Evolutionary conservation across 1,140 invertebrate species (phyloP), one percentile per base, ranked within the genome.

Genomic region (Drosophila pallidifrons): DNA sequence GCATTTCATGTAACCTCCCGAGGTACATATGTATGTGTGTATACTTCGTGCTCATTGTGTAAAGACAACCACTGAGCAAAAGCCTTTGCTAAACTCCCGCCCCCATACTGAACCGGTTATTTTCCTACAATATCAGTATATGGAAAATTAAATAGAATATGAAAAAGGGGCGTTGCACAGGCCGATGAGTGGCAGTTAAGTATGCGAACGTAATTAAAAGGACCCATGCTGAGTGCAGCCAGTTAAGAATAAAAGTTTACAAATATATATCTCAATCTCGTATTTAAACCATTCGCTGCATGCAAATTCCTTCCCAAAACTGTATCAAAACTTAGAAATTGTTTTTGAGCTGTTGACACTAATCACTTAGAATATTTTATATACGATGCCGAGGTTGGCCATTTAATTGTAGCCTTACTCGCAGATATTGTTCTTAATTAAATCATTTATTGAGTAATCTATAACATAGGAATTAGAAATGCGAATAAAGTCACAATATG

Each of bases 1-100:
- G 67, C 74, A 81, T 75, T 61, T 57, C 57, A 61, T 43, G 60
- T 30, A 13, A 15, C 30, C 28, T 30, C 47, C 46, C 49, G 67
- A 51, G 63, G 63, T 59, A 41, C 81, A 78, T 81, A 85, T 85
- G 82, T 82, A 86, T 85, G 82, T 86, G 81, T 85, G 86, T 86
- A 81, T 78, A 86, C 49, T 11, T 15, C 13, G 35, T 43, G 45
- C 45, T 46, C 38, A 49, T 49, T 15, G 49, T 47, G 69, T 61
- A 60, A 71, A 41, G 70, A 76, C 58, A 86, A 86, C 79, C 79
- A 78, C 71, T 79, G 68, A 60, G 54, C 55, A 71, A 52, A 54
- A 59, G 52, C 30, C 51, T 45, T 78, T 54, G 46, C 61, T 38
- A 65, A 65, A 30, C 58, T 20, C 45, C 47, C 16, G 47, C 30